Base-by-base conservation (phyloP, 2,113 vertebrate species). In the Ciconia stormi region DNA sequence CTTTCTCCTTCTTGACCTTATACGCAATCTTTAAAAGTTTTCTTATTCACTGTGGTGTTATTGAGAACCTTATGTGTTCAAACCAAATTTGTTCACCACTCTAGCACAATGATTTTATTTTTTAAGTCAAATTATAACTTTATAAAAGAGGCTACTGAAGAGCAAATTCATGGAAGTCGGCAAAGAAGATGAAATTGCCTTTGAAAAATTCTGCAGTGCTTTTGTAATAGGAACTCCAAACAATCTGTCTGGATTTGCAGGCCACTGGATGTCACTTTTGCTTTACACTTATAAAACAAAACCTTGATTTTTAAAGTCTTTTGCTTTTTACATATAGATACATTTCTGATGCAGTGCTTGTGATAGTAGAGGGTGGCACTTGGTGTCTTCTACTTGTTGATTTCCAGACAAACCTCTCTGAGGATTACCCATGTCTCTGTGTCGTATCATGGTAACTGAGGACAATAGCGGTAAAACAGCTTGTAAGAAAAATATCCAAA, bases 211-310 rank as follows among this genome's bases (percentile, higher is more conserved):
- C 73, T 65, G 19, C 53, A 29, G 16, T 44, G 20, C 67, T 56
- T 82, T 71, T 81, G 32, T 38, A 67, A 81, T 52, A 71, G 1
- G 16, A 81, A 36, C 16, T 77, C 52, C 34, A 36, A 90, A 42
- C 23, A 62, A 36, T 83, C 21, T 76, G 38, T 47, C 62, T 86
- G 70, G 76, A 72, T 94, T 82, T 86, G 53, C 38, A 69, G 53
- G 65, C 81, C 80, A 94, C 85, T 89, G 89, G 88, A 85, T 95
- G 84, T 91, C 74, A 93, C 62, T 93, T 91, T 86, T 92, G 89
- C 63, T 94, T 94, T 86, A 89, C 13, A 34, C 29, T 67, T 52
- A 59, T 14, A 67, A 71, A 85, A 56, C 13, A 77, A 69, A 86
- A 44, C 8, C 29, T 84, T 71, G 56, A 61, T 50, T 78, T 82